Conservation (phyloP, 2,888 invertebrate genomes). For the Morinoia aosen region DNA sequence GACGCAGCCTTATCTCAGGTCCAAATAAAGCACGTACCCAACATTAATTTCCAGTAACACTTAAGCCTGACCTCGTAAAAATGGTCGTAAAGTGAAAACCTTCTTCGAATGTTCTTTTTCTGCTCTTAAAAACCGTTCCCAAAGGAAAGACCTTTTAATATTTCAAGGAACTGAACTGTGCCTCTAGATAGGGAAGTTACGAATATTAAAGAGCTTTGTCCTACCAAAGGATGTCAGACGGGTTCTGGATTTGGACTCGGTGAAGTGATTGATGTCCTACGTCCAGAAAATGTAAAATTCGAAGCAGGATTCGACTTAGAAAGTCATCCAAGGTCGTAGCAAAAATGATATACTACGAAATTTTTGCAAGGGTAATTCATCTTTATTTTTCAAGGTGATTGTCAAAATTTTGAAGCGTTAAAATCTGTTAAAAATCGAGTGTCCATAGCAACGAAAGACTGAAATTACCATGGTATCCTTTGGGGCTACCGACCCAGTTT, state of each 20-base stretch:
- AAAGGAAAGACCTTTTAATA: neutral
- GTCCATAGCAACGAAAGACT: too few relatives aligned
- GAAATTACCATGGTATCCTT: too few relatives aligned
- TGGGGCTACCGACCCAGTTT: too few relatives aligned
- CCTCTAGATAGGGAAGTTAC: neutral
- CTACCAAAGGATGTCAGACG: neutral
- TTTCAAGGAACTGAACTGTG: neutral
- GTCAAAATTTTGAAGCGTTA: too few relatives aligned
- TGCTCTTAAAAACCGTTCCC: neutral
- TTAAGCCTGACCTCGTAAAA: slow-evolving; percentile 37
- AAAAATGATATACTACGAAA: too few relatives aligned
- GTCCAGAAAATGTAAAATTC: neutral
- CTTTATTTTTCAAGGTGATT: too few relatives aligned
- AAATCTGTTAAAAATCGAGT: too few relatives aligned
- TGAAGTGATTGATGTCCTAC: neutral
- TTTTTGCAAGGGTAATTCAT: too few relatives aligned
- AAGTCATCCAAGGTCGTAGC: too few relatives aligned
- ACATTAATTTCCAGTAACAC: slow-evolving; percentile 43
- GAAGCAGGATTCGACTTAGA: neutral
- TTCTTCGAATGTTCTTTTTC: neutral
- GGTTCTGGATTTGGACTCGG: neutral
- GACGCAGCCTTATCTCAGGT: slow-evolving; percentile 8
- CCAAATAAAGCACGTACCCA: slow-evolving; percentile 21
- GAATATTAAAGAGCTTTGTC: neutral
- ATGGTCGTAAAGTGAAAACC: slow-evolving; percentile 40